phyloP scores from a whole-genome alignment of 2,888 invertebrate species.

The Caenorhabditis sp. region DNA sequence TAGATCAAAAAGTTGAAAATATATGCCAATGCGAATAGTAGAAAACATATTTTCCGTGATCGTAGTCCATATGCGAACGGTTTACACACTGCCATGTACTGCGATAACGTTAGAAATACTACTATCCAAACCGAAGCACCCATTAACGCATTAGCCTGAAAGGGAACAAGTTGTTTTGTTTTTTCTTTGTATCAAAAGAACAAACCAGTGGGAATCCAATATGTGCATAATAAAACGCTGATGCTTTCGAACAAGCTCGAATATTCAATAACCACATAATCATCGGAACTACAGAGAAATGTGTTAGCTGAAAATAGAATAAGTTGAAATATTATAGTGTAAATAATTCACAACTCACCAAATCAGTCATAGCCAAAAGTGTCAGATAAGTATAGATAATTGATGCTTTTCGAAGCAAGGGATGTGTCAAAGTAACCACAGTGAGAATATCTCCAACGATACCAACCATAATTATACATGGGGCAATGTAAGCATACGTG shows the following conservation, averaged over 20 bases:
- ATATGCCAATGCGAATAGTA: constrained; percentile 63
- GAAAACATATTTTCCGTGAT: constrained; percentile 50
- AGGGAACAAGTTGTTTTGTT: neutral
- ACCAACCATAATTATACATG: constrained; percentile 73
- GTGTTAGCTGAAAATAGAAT: constrained; percentile 70
- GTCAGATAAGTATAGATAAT: constrained; percentile 73
- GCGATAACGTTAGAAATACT: constrained; percentile 74
- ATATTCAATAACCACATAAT: constrained; percentile 71
- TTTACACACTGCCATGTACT: constrained; percentile 74
- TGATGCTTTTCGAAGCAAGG: constrained; percentile 72
- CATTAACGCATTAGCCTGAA: constrained; percentile 74
- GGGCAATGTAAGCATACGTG: constrained; percentile 73
- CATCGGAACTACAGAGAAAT: constrained; percentile 73
- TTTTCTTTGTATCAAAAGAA: neutral
- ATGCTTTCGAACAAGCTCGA: constrained; percentile 63
- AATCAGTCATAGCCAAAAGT: constrained; percentile 57
- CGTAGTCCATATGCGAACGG: constrained; percentile 65
- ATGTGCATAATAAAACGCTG: constrained; percentile 73
- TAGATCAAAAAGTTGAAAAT: constrained; percentile 68
- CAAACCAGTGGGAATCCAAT: constrained; percentile 73
- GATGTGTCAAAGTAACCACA: constrained; percentile 73
- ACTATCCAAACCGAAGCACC: constrained; percentile 75
- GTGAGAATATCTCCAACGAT: constrained; percentile 74
- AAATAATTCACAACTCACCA: constrained; percentile 26
- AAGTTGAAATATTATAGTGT: neutral